phyloP scores from a whole-genome alignment of 2,797 vertebrate species.

The Salmo trutta region DNA sequence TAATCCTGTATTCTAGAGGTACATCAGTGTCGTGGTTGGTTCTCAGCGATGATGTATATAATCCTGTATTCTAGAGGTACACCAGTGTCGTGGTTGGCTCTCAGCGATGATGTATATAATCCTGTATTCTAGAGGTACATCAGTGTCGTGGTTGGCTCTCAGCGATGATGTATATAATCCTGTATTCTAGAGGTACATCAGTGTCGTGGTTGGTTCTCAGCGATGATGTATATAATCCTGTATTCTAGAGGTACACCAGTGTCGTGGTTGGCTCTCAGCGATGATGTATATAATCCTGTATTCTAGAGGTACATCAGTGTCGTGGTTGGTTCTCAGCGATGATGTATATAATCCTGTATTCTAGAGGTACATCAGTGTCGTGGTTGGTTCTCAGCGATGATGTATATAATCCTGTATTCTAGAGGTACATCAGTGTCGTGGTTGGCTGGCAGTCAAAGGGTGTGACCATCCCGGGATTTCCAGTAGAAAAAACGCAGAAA shows the following conservation, averaged over 20 bases:
- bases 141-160: conserved; percentile 28
- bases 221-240: neutral
- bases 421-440: conserved; percentile 24
- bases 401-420: neutral
- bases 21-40: conserved; percentile 28
- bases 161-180: neutral
- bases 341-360: neutral
- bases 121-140: neutral
- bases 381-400: neutral
- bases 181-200: neutral
- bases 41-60: neutral
- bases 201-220: conserved; percentile 24
- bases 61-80: neutral
- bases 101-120: neutral
- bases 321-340: neutral
- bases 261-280: conserved; percentile 17
- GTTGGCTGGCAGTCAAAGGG: conserved; percentile 51
- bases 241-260: neutral
- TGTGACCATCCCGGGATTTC: conserved; percentile 68
- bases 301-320: conserved; percentile 13
- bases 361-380: conserved; percentile 20
- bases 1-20: neutral
- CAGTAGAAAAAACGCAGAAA: conserved; percentile 60
- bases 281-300: neutral
- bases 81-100: conserved; percentile 28